These are phyloP conservation scores for Corticium candelabrum DNA, from an alignment of 37 sponge, comb jelly and placozoan genomes.

Conservation along the genomic window DNA sequence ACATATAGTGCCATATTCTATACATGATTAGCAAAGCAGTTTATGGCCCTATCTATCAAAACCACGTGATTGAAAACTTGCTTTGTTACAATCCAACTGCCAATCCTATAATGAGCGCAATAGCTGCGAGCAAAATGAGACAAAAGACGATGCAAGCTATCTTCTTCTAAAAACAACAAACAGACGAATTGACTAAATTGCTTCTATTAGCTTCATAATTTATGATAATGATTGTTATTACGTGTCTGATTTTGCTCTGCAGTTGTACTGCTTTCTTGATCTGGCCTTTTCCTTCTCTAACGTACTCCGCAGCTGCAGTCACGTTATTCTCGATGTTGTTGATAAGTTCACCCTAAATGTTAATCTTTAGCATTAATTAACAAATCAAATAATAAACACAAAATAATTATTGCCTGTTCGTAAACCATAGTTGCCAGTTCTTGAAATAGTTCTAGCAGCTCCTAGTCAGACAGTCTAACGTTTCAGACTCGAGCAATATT, in stretches of 20 bases:
- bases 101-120: neutral
- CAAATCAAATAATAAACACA: neutral
- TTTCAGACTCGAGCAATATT: neutral
- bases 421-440: neutral
- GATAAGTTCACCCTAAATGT: neutral
- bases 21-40: no score
- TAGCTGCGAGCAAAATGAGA: neutral
- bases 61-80: no score
- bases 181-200: neutral
- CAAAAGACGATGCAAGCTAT: neutral
- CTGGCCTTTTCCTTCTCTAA: neutral
- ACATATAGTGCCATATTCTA: no score
- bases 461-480: neutral
- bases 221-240: no score
- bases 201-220: neutral
- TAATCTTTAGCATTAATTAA: neutral
- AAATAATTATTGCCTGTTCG: neutral
- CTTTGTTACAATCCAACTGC: neutral
- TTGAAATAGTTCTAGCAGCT: neutral
- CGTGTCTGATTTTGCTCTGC: neutral
- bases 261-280: neutral
- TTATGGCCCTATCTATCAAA: no score
- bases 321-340: neutral
- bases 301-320: neutral
- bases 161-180: neutral